Conservation (phyloP, 2,888 invertebrate genomes). For the Acleris holmiana region DNA sequence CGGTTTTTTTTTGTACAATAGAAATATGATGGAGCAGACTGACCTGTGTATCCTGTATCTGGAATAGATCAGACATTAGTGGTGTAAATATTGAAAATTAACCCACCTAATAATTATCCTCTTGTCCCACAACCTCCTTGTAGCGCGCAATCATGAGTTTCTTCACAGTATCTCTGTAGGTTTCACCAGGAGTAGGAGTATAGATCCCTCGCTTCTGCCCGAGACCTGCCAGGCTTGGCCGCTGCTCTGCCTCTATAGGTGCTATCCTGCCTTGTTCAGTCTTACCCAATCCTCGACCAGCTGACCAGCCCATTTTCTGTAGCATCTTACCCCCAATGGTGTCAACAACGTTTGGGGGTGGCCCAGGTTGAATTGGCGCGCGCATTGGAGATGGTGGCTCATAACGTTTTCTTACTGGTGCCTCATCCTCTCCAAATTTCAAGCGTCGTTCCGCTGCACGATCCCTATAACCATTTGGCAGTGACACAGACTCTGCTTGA, state of each 20-base stretch:
- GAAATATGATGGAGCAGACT: conserved; percentile 46
- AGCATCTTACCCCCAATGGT: conserved; percentile 97
- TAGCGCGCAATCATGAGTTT: conserved; percentile 95
- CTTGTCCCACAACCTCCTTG: conserved; percentile 90
- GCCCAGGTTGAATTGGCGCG: conserved; percentile 81
- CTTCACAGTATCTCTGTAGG: conserved; percentile 95
- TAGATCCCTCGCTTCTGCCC: conserved; percentile 92
- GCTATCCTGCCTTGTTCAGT: conserved; percentile 96
- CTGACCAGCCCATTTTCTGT: conserved; percentile 99
- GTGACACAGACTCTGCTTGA: conserved; percentile 64
- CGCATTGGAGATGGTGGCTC: conserved; percentile 61
- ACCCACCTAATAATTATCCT: conserved; percentile 77
- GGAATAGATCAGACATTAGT: conserved; percentile 51
- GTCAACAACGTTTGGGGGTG: conserved; percentile 90
- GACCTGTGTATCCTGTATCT: conserved; percentile 61
- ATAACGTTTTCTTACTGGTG: conserved; percentile 77
- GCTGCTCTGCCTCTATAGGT: conserved; percentile 91
- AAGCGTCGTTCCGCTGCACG: conserved; percentile 97
- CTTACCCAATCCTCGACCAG: conserved; percentile 97
- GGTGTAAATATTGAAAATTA: conserved; percentile 44
- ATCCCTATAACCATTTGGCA: conserved; percentile 90
- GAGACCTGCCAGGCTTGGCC: conserved; percentile 92
- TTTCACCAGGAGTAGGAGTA: conserved; percentile 91
- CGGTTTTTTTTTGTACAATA: too few relatives aligned
- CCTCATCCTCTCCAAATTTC: conserved; percentile 95